Percentiles rank a stretch among this genome's conserved stretches.
These are phyloP conservation scores for Dendrocincla tyrannina DNA, from an alignment of 2,797 vertebrate genomes.

Conservation along the genomic window DNA sequence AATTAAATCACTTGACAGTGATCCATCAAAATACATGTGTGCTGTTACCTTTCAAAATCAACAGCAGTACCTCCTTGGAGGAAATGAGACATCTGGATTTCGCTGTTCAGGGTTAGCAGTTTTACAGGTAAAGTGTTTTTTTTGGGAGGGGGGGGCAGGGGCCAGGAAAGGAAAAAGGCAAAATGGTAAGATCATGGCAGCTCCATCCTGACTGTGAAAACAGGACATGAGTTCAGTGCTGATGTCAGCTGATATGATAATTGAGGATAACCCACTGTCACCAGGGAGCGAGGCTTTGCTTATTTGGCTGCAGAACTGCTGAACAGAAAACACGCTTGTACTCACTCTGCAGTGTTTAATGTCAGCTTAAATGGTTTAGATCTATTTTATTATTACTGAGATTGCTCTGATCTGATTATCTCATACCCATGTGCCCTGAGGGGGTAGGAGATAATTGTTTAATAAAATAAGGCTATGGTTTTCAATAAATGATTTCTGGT, in stretches of 20 bases:
- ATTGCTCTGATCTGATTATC: constrained; percentile 11
- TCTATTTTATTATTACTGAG: constrained; percentile 11
- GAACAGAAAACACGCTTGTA: constrained; percentile 4
- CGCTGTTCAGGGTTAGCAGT: not conserved
- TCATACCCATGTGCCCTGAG: not conserved
- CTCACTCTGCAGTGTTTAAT: not conserved
- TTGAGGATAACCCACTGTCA: not conserved
- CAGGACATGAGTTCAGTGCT: not conserved
- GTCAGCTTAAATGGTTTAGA: constrained; percentile 21
- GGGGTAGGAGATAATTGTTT: constrained; percentile 6
- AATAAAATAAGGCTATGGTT: constrained; percentile 25
- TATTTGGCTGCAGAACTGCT: constrained; percentile 28
- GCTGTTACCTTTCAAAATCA: not conserved
- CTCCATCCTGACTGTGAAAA: not conserved
- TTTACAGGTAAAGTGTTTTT: not conserved
- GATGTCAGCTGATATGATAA: constrained; percentile 30
- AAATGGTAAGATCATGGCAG: not conserved
- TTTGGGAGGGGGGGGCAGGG: too few species aligned
- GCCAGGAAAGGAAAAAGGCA: too few species aligned
- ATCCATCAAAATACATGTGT: not conserved
- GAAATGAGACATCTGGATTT: not conserved
- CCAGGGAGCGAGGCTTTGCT: not conserved
- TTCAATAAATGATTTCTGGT: constrained; percentile 16
- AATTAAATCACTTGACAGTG: not conserved
- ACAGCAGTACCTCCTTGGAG: not conserved